Evolutionary conservation across 1,140 invertebrate species (phyloP).

Genomic region (Cherax quadricarinatus): DNA sequence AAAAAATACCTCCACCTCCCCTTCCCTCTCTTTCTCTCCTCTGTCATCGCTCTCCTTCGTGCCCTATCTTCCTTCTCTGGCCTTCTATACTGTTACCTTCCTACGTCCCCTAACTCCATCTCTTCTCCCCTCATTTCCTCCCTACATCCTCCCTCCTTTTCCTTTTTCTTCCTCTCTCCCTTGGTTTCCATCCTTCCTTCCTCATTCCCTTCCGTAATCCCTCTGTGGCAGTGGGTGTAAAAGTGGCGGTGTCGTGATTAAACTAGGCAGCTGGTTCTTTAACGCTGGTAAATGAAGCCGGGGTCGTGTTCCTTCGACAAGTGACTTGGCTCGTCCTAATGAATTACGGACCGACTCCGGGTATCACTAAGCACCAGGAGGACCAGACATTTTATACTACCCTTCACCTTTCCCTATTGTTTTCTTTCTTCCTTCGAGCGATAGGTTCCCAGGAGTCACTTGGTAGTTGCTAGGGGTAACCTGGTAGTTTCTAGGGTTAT

Average conservation of each 20-base stretch:
- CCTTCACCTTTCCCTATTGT: neutral
- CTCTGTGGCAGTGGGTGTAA: neutral
- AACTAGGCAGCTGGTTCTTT: constrained; percentile 9
- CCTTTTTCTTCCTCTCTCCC: neutral
- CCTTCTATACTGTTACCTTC: neutral
- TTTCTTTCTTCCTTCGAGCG: neutral
- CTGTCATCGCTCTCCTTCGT: neutral
- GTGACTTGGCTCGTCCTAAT: constrained; percentile 5
- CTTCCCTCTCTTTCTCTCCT: neutral
- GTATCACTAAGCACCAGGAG: constrained; percentile 5
- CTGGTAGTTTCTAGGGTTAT: too few species aligned
- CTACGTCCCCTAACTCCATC: neutral
- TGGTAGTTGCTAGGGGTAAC: too few species aligned
- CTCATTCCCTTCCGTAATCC: neutral
- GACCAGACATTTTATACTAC: neutral
- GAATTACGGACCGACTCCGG: neutral
- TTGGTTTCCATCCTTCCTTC: neutral
- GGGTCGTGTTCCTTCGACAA: constrained; percentile 15
- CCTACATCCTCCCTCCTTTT: too few species aligned
- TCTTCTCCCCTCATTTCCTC: neutral
- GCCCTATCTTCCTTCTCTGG: neutral
- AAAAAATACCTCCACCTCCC: neutral
- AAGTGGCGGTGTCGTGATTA: constrained; percentile 18
- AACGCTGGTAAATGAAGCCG: constrained; percentile 13
- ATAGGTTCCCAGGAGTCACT: too few species aligned